A percentile compares a stretch with the other conserved stretches of the same genome.
These are phyloP conservation scores for Metopia argyrocephala DNA, from an alignment of 2,888 invertebrate genomes.

Conservation along the genomic window DNA sequence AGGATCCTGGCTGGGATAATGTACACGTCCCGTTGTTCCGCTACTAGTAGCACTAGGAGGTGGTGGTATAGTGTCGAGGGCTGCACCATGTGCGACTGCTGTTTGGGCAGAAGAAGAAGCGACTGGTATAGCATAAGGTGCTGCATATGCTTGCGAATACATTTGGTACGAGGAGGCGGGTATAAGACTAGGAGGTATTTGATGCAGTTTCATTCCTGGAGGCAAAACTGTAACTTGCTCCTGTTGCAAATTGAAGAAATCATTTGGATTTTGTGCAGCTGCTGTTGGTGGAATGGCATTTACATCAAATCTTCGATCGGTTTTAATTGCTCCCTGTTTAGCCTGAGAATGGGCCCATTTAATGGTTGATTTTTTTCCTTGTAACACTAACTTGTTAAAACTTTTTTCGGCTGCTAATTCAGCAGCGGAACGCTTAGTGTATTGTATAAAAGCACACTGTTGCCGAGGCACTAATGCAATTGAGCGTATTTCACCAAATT, in stretches of 20 bases:
- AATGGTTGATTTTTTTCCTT: constrained; percentile 94
- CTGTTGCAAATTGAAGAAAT: constrained; percentile 82
- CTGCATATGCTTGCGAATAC: constrained; percentile 77
- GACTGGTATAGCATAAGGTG: constrained; percentile 75
- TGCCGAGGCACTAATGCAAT: constrained; percentile 95
- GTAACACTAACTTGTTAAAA: constrained; percentile 92
- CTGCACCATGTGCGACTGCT: constrained; percentile 43
- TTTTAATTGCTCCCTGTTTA: constrained; percentile 80
- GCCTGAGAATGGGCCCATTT: constrained; percentile 99
- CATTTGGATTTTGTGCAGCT: constrained; percentile 80
- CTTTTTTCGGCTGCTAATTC: constrained; percentile 97
- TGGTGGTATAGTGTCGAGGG: constrained; percentile 74
- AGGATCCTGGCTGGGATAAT: constrained; percentile 99
- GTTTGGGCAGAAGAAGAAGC: constrained; percentile 76
- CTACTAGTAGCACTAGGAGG: constrained; percentile 80
- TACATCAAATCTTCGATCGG: constrained; percentile 82
- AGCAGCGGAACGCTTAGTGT: constrained; percentile 92
- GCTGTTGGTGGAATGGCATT: constrained; percentile 87
- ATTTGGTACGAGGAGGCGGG: constrained; percentile 77
- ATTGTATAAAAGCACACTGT: constrained; percentile 98
- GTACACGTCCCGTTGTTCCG: constrained; percentile 82
- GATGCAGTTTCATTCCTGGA: constrained; percentile 78
- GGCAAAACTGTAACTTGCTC: constrained; percentile 77
- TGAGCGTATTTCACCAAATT: constrained; percentile 97
- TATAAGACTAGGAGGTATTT: constrained; percentile 77